A percentile compares a stretch with the other conserved stretches of the same genome.
phyloP scores from a whole-genome alignment of 2,888 invertebrate genomes.

The Troides helena region DNA sequence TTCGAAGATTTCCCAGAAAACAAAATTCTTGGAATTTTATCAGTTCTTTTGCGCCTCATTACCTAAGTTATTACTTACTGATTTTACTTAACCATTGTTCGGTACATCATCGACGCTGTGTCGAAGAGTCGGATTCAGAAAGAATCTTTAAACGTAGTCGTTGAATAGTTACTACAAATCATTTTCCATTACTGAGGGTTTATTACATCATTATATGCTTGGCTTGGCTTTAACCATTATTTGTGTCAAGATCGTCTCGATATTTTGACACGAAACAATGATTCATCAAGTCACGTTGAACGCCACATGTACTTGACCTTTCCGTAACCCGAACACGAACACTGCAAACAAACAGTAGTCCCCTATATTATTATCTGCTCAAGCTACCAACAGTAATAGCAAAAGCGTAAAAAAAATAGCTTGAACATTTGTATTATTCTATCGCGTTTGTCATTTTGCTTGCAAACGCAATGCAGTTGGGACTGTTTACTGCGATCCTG shows the following conservation, averaged over 20 bases:
- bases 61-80: too few species aligned
- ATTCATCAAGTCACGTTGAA: constrained; percentile 7
- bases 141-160: too few species aligned
- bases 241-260: neutral
- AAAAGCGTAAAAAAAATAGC: constrained; percentile 3
- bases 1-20: too few species aligned
- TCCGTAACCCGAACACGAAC: constrained; percentile 1
- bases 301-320: constrained; percentile 13
- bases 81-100: too few species aligned
- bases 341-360: constrained; percentile 7
- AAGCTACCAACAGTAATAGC: constrained; percentile 1
- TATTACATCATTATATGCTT: too few species aligned
- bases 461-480: constrained; percentile 15
- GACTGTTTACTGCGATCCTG: constrained; percentile 16
- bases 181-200: too few species aligned
- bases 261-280: constrained; percentile 10
- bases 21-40: too few species aligned
- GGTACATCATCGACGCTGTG: too few species aligned
- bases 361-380: neutral
- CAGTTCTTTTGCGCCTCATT: too few species aligned
- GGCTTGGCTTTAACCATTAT: neutral
- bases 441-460: constrained; percentile 19
- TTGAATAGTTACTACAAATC: too few species aligned
- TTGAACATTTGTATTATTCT: constrained; percentile 10
- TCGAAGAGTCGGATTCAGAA: too few species aligned